Percentiles rank a stretch among this genome's conserved stretches.
Evolutionary conservation across 2,888 invertebrate species (phyloP).

Genomic region (Drosophila hawaiiensis): DNA sequence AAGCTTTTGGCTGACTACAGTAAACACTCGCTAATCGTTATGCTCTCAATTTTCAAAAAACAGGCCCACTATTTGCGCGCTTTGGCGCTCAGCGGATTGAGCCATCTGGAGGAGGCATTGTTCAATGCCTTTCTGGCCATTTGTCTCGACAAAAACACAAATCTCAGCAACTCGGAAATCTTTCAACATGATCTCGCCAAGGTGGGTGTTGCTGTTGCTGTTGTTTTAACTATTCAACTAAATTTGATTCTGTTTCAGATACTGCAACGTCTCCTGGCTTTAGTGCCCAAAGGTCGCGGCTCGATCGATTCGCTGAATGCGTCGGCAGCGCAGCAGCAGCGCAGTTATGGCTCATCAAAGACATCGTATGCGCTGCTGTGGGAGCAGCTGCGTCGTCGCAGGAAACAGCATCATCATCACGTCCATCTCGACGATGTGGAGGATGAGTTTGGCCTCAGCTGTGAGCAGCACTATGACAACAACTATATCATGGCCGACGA

Average conservation of each 20-base stretch:
- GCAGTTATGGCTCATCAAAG: conserved; percentile 60
- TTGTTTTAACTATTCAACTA: neutral
- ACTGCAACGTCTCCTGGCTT: conserved; percentile 83
- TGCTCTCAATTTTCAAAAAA: neutral
- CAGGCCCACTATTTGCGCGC: conserved; percentile 87
- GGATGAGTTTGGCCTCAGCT: conserved; percentile 65
- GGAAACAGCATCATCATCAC: conserved; percentile 62
- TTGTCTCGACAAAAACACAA: conserved; percentile 85
- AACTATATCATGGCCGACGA: conserved; percentile 67
- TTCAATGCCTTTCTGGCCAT: conserved; percentile 86
- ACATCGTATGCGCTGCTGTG: conserved; percentile 65
- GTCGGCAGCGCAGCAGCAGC: conserved; percentile 56
- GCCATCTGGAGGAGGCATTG: conserved; percentile 86
- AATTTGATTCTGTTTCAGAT: conserved; percentile 57
- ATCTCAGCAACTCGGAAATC: conserved; percentile 83
- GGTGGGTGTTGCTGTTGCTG: conserved; percentile 63
- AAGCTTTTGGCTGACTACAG: conserved; percentile 25
- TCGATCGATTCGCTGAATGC: conserved; percentile 38
- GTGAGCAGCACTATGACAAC: conserved; percentile 59
- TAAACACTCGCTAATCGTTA: conserved; percentile 6
- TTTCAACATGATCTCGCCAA: conserved; percentile 85
- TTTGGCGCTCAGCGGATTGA: conserved; percentile 86
- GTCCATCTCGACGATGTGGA: conserved; percentile 73
- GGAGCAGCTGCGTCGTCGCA: conserved; percentile 55
- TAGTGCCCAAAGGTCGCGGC: conserved; percentile 78